Percentiles rank a stretch among this genome's conserved stretches.
These are phyloP conservation scores for Fratercula arctica DNA, from an alignment of 2,797 vertebrate genomes.

Conservation along the genomic window DNA sequence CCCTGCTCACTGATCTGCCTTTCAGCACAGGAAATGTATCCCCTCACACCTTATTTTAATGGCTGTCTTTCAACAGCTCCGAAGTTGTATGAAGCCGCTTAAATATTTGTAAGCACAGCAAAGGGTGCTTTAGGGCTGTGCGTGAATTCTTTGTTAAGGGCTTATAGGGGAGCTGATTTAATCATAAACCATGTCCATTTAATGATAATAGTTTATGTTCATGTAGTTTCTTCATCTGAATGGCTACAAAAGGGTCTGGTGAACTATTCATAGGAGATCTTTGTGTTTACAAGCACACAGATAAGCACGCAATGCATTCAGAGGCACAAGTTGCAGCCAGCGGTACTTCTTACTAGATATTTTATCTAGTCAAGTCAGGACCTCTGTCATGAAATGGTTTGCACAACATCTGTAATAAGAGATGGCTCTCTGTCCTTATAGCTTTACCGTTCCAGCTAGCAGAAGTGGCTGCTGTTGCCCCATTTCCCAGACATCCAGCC, in stretches of 20 bases:
- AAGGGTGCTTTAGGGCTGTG: not conserved
- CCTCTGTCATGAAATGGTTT: not conserved
- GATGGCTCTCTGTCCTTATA: not conserved
- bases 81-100: not conserved
- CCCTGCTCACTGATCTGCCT: not conserved
- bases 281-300: not conserved
- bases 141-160: not conserved
- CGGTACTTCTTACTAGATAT: not conserved
- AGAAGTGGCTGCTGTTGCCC: not conserved
- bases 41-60: not conserved
- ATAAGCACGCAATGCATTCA: fast-evolving
- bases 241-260: not conserved
- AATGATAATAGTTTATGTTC: not conserved
- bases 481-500: not conserved
- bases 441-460: not conserved
- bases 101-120: not conserved
- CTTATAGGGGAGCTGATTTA: not conserved
- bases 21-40: not conserved
- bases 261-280: not conserved
- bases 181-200: not conserved
- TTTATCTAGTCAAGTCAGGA: not conserved
- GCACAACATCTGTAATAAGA: fast-evolving
- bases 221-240: not conserved
- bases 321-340: not conserved
- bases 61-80: not conserved